Evolutionary conservation across 2,113 vertebrate species (phyloP).

Genomic region (Passer domesticus): DNA sequence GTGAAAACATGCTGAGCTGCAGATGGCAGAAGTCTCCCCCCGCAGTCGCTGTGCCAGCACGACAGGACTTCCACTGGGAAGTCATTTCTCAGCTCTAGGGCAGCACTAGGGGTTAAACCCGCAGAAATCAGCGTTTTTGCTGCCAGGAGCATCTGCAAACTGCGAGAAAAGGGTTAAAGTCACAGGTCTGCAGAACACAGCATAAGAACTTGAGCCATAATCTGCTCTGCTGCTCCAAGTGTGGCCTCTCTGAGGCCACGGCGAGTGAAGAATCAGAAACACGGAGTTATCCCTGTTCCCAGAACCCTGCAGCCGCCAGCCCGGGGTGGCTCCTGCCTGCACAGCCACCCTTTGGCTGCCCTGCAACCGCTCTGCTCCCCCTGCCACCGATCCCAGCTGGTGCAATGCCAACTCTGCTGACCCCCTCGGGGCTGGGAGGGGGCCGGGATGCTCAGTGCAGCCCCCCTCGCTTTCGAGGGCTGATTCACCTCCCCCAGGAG

Average conservation of each 20-base stretch:
- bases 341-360: neutral
- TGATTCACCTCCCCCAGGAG: neutral
- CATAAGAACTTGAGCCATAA: constrained; percentile 17
- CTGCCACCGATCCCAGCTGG: neutral
- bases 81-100: neutral
- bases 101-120: neutral
- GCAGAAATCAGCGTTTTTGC: neutral
- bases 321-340: neutral
- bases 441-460: neutral
- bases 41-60: neutral
- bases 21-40: neutral
- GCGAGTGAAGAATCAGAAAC: constrained; percentile 42
- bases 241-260: constrained; percentile 39
- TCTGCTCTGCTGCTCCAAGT: constrained; percentile 45
- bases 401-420: neutral
- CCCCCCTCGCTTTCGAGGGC: fast-evolving
- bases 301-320: constrained; percentile 20
- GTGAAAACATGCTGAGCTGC: neutral
- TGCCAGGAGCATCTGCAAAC: neutral
- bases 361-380: neutral
- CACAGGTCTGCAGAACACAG: constrained; percentile 20
- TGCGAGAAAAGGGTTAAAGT: constrained; percentile 11
- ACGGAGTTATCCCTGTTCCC: neutral
- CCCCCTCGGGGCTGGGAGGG: neutral
- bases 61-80: neutral